phyloP scores from a whole-genome alignment of 2,113 vertebrate species.

The Dicaeum eximium region DNA sequence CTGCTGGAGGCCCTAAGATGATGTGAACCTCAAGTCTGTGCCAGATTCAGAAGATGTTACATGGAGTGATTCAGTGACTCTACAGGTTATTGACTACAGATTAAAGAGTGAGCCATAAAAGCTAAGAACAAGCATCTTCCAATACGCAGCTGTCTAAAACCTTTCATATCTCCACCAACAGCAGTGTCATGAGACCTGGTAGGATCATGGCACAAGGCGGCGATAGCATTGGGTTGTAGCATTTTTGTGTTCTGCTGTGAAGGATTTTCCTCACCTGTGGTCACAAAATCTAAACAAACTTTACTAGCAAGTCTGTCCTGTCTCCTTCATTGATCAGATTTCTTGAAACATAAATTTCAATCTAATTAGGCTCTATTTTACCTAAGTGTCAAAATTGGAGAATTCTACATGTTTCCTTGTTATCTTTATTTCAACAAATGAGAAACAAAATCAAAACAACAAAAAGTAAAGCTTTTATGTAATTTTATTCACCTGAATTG shows the following conservation, averaged over 20 bases:
- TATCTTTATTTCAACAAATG: neutral
- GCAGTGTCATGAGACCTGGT: neutral
- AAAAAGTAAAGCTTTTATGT: neutral
- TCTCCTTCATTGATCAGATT: neutral
- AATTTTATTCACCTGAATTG: neutral
- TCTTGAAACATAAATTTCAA: neutral
- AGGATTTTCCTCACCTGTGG: neutral
- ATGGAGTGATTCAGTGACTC: neutral
- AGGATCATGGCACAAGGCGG: neutral
- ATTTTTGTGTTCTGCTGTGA: neutral
- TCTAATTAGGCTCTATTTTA: neutral
- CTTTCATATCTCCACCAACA: neutral
- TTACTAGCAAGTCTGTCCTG: neutral
- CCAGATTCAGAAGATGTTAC: neutral
- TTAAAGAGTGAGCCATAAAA: neutral
- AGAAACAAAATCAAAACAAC: neutral
- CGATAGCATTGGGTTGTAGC: accelerated
- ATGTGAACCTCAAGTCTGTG: neutral
- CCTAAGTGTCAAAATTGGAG: neutral
- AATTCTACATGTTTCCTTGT: neutral
- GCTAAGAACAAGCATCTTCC: neutral
- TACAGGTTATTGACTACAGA: neutral
- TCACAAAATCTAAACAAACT: neutral
- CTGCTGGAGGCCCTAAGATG: neutral
- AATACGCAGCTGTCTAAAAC: neutral